These are phyloP conservation scores for Stramonita haemastoma DNA, from an alignment of 2,888 invertebrate genomes.

Conservation along the genomic window DNA sequence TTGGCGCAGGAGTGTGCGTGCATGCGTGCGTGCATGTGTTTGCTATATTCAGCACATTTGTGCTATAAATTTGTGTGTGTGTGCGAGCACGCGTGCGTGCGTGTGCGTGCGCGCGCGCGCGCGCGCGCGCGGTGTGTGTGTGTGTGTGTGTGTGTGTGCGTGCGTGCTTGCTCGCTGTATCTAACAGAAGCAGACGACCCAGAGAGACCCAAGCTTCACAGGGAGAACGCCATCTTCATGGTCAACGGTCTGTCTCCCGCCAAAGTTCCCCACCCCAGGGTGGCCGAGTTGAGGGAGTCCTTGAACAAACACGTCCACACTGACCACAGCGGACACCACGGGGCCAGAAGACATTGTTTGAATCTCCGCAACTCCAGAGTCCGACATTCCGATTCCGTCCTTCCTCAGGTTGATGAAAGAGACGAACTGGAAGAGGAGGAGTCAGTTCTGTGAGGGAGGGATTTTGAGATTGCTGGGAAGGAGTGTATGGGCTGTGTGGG, in stretches of 20 bases:
- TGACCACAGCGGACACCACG: background rate
- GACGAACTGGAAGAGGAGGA: background rate
- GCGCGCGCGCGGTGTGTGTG: background rate
- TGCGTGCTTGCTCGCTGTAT: background rate
- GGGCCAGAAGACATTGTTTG: background rate
- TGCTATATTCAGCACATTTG: no score
- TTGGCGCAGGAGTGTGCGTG: background rate
- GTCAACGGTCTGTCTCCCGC: background rate
- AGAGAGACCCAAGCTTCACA: background rate
- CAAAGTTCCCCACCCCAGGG: background rate
- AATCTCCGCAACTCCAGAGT: background rate
- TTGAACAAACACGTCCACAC: background rate
- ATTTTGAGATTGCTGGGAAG: no score
- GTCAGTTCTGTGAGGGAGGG: no score
- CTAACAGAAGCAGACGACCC: background rate
- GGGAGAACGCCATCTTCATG: background rate
- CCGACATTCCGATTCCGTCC: background rate
- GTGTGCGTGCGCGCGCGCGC: background rate
- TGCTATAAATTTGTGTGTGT: background rate
- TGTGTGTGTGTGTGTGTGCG: conserved; percentile 10
- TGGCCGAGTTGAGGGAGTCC: no score
- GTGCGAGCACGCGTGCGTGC: background rate
- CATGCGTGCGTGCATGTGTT: background rate
- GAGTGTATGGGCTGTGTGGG: no score
- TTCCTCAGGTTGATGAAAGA: background rate